Percentiles rank a stretch among this genome's conserved stretches.
Conservation (phyloP, 2,113 vertebrate species). For the Cephalopholis sonnerati region DNA sequence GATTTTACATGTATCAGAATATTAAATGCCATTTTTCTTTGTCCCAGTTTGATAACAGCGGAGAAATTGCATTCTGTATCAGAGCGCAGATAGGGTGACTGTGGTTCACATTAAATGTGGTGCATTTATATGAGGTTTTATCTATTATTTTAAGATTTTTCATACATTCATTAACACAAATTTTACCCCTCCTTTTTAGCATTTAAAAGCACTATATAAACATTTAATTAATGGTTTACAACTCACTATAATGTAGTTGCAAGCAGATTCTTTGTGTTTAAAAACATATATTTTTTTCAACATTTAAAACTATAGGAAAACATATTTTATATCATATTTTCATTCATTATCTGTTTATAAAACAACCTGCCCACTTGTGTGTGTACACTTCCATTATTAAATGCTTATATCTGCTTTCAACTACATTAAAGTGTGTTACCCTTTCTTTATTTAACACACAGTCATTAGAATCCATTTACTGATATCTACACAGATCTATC, state of each 20-base stretch:
- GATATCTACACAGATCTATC: too few species aligned
- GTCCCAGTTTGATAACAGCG: slow-evolving; percentile 24
- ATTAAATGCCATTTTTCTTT: slow-evolving; percentile 41
- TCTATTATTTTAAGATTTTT: not conserved
- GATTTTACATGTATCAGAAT: slow-evolving; percentile 55
- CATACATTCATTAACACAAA: not conserved
- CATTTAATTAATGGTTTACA: not conserved
- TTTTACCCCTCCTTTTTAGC: not conserved
- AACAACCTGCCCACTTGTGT: not conserved
- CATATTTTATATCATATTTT: not conserved
- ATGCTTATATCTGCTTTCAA: too few species aligned
- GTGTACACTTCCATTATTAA: too few species aligned
- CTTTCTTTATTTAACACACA: too few species aligned
- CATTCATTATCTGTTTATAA: not conserved
- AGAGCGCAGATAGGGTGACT: not conserved
- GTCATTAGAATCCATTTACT: too few species aligned
- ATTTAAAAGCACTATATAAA: not conserved
- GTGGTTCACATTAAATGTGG: not conserved
- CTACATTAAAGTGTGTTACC: too few species aligned
- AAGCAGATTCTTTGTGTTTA: too few species aligned
- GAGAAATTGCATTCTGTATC: slow-evolving; percentile 7
- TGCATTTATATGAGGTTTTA: not conserved
- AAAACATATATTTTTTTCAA: not conserved
- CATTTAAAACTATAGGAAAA: not conserved
- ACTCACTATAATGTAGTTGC: not conserved